phyloP scores from a whole-genome alignment of 2,797 vertebrate genomes.

The Adrianichthys oophorus region DNA sequence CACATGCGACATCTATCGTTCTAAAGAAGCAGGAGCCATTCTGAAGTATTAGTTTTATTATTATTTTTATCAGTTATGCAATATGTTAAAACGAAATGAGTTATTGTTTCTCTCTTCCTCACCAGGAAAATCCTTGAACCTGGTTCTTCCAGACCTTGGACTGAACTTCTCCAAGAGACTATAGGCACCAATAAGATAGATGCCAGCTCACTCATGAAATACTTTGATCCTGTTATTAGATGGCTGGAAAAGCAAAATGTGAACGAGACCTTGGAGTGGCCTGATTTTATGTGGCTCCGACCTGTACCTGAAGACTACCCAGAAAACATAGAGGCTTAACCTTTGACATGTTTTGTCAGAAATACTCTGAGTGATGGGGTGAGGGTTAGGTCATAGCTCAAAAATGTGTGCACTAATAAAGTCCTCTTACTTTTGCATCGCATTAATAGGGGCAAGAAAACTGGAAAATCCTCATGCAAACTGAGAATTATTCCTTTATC shows the following conservation, averaged over 20 bases:
- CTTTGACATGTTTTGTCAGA: too few relatives aligned
- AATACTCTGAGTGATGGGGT: slow-evolving; percentile 73
- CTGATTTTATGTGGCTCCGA: slow-evolving; percentile 91
- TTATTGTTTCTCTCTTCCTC: background rate
- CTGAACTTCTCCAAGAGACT: slow-evolving; percentile 80
- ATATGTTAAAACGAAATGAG: background rate
- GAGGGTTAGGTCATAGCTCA: too few relatives aligned
- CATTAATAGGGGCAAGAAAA: too few relatives aligned
- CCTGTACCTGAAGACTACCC: slow-evolving; percentile 91
- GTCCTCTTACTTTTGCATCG: too few relatives aligned
- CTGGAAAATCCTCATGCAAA: too few relatives aligned
- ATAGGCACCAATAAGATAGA: slow-evolving; percentile 81
- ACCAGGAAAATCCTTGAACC: slow-evolving; percentile 76
- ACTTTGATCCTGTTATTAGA: slow-evolving; percentile 84
- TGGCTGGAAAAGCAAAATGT: slow-evolving; percentile 88
- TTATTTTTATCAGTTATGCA: too few relatives aligned
- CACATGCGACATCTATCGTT: slow-evolving; percentile 92
- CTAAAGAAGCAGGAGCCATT: slow-evolving; percentile 81
- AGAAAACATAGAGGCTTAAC: slow-evolving; percentile 68
- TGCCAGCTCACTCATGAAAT: slow-evolving; percentile 83
- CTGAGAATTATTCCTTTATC: too few relatives aligned
- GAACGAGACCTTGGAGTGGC: slow-evolving; percentile 90
- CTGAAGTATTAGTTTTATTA: slow-evolving; percentile 75
- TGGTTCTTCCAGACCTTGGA: slow-evolving; percentile 88
- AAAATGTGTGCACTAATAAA: too few relatives aligned